Evolutionary conservation across 92 coral and sea anemone species (phyloP).

Genomic region (Porites lobata): DNA sequence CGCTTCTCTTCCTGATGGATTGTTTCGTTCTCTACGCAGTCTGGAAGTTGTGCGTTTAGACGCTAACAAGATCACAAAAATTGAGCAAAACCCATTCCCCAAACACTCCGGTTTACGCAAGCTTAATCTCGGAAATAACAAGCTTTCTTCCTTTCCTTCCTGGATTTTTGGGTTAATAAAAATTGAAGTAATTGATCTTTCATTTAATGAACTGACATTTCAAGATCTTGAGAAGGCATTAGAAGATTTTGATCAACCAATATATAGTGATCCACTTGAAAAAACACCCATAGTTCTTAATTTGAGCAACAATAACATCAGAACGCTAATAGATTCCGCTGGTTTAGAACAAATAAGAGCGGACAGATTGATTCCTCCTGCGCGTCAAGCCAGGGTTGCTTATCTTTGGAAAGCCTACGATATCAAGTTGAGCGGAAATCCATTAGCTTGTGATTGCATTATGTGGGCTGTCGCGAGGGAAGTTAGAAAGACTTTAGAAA

Average conservation of each 20-base stretch:
- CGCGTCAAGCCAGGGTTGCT: slow-evolving; percentile 16
- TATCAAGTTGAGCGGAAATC: slow-evolving; percentile 62
- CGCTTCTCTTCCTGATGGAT: slow-evolving; percentile 18
- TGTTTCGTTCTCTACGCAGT: slow-evolving; percentile 35
- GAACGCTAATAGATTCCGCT: slow-evolving; percentile 38
- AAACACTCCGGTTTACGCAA: slow-evolving; percentile 23
- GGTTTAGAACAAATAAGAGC: slow-evolving; percentile 17
- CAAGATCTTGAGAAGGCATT: slow-evolving; percentile 34
- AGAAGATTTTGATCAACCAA: slow-evolving; percentile 25
- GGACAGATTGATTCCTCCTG: slow-evolving; percentile 1
- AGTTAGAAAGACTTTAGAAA: slow-evolving; percentile 2
- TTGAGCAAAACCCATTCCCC: slow-evolving; percentile 58
- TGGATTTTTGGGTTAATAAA: slow-evolving; percentile 48
- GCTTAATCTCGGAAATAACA: slow-evolving; percentile 38
- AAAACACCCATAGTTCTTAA: slow-evolving; percentile 3
- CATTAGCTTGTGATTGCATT: slow-evolving; percentile 67
- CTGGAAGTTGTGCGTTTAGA: slow-evolving; percentile 49
- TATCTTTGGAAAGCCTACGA: slow-evolving; percentile 47
- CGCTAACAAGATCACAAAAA: slow-evolving; percentile 37
- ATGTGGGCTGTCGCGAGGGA: slow-evolving; percentile 15
- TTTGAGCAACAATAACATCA: slow-evolving; percentile 25
- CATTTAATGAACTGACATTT: slow-evolving; percentile 47
- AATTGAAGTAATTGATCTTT: slow-evolving; percentile 35
- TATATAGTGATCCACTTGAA: slow-evolving; percentile 14
- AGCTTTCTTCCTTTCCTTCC: slow-evolving; percentile 38